These are phyloP conservation scores for Jaculus jaculus DNA, from an alignment of 2,113 vertebrate genomes.

Conservation along the genomic window DNA sequence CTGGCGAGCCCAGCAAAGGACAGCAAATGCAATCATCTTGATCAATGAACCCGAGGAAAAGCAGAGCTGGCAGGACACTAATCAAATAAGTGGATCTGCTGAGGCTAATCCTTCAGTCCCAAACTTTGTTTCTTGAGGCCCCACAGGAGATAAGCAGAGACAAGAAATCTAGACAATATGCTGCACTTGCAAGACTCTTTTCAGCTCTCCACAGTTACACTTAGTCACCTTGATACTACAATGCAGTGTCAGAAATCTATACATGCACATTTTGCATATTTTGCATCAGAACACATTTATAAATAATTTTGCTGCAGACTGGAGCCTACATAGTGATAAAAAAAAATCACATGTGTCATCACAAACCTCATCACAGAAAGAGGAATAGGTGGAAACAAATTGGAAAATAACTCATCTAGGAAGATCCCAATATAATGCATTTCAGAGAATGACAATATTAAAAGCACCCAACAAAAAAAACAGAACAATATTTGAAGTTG, in stretches of 20 bases:
- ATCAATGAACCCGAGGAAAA: conserved; percentile 78
- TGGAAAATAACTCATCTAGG: conserved; percentile 31
- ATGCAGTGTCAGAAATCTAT: background rate
- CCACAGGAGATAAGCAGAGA: conserved; percentile 36
- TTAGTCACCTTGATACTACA: conserved; percentile 49
- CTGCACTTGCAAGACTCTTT: conserved; percentile 23
- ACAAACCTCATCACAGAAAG: background rate
- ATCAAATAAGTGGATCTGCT: conserved; percentile 79
- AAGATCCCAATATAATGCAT: background rate
- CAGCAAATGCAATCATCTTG: conserved; percentile 77
- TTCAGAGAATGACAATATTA: conserved; percentile 25
- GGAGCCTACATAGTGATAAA: background rate
- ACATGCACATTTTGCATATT: background rate
- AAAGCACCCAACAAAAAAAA: background rate
- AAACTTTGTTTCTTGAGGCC: conserved; percentile 70
- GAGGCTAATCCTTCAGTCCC: conserved; percentile 75
- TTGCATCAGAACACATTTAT: background rate
- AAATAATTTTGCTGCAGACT: background rate
- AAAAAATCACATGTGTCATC: background rate
- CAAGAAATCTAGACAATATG: conserved; percentile 31
- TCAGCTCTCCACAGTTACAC: background rate
- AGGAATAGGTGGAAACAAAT: background rate
- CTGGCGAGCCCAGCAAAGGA: conserved; percentile 56
- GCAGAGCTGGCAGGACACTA: conserved; percentile 72
- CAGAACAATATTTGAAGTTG: background rate